phyloP scores from a whole-genome alignment of 2,113 vertebrate species.

The Macrotis lagotis region DNA sequence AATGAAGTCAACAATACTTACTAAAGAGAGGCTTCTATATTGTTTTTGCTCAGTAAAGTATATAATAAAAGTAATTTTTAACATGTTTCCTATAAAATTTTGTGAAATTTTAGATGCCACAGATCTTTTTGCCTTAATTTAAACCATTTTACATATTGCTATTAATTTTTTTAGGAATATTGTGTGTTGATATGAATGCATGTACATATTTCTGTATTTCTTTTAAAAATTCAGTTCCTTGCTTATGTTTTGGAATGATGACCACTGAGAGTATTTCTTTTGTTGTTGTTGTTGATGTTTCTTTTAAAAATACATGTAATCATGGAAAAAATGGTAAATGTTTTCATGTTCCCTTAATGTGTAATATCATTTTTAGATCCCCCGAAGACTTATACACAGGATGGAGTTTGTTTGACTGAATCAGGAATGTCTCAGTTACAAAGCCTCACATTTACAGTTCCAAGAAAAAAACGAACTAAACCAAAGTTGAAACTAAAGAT shows the following conservation, averaged over 20 bases:
- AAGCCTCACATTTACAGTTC: constrained; percentile 90
- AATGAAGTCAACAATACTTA: not conserved
- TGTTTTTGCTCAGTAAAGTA: not conserved
- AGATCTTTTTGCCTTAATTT: not conserved
- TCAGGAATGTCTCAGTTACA: constrained; percentile 95
- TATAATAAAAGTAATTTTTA: not conserved
- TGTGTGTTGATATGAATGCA: not conserved
- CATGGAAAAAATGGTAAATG: constrained; percentile 53
- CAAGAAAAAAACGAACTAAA: constrained; percentile 92
- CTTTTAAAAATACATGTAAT: constrained; percentile 45
- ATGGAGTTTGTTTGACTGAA: constrained; percentile 97
- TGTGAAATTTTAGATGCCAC: not conserved
- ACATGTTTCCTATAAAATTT: not conserved
- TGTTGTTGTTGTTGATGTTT: not conserved
- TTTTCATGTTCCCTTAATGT: constrained; percentile 73
- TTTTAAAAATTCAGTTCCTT: not conserved
- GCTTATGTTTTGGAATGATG: constrained; percentile 26
- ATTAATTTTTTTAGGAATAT: not conserved
- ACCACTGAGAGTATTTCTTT: constrained; percentile 63
- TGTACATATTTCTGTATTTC: not conserved
- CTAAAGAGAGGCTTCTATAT: not conserved
- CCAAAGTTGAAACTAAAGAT: constrained; percentile 98
- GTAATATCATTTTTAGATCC: constrained; percentile 87
- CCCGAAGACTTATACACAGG: constrained; percentile 95
- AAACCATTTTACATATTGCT: not conserved